A percentile compares a stretch with the other conserved stretches of the same genome.
Evolutionary conservation across 1,140 invertebrate genomes (phyloP).

Genomic region (Gerris buenoi): DNA sequence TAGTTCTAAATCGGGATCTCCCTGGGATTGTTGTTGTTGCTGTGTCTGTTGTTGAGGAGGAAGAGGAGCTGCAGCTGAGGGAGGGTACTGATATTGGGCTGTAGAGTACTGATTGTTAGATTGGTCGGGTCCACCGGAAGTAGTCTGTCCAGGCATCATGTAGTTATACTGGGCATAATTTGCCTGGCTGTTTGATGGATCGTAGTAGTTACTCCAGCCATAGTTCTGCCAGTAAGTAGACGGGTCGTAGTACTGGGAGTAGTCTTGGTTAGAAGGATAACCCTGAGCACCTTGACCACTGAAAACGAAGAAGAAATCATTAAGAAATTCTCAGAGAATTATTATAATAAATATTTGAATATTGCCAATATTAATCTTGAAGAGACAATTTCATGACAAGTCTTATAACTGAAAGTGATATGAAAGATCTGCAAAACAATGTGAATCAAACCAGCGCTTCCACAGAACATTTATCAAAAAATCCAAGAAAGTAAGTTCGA

Average conservation of each 20-base stretch:
- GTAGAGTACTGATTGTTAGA: not conserved
- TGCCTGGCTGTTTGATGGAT: conserved; percentile 26
- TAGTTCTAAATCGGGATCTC: not conserved
- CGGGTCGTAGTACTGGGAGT: conserved; percentile 54
- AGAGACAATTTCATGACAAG: too few relatives aligned
- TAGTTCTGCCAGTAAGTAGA: conserved; percentile 60
- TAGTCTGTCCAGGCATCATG: conserved; percentile 16
- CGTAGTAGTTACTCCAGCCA: conserved; percentile 19
- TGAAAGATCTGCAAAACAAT: too few relatives aligned
- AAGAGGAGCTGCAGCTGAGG: not conserved
- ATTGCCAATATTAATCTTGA: too few relatives aligned
- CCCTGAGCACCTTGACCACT: too few relatives aligned
- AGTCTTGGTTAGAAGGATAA: conserved; percentile 29
- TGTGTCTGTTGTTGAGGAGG: too few relatives aligned
- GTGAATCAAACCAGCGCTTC: too few relatives aligned
- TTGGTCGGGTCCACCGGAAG: not conserved
- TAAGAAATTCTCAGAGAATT: too few relatives aligned
- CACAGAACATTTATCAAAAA: too few relatives aligned
- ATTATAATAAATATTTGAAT: too few relatives aligned
- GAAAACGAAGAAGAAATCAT: too few relatives aligned
- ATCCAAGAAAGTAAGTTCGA: too few relatives aligned
- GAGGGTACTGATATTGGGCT: not conserved
- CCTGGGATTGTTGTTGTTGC: not conserved
- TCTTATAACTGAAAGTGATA: too few relatives aligned
- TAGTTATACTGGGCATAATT: conserved; percentile 22